Base-by-base conservation (phyloP, 92 coral and sea anemone species). In the Phenganax subtilis region DNA sequence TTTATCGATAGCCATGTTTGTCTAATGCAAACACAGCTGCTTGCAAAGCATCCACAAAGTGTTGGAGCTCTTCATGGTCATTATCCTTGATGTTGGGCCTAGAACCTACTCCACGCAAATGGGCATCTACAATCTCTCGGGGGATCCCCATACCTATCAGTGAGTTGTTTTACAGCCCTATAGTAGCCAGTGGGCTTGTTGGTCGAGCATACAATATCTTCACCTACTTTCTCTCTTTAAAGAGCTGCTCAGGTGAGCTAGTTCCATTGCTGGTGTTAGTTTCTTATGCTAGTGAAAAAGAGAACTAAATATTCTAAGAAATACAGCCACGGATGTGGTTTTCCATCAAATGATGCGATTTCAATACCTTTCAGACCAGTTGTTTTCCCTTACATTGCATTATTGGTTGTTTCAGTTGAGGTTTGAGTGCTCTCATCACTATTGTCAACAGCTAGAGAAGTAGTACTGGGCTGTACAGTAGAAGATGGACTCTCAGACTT, bases 1-100 rank as follows among this genome's bases (percentile, higher is more conserved):
- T 81, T 17, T 75, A 86, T 16, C 28, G 51, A 73, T 71, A 86
- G 44, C 51, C 70, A 12, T 86, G 88, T 12, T 60, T 20, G 72
- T 86, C 86, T 57, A 86, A 65, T 9, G 88, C 88, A 81, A 86
- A 86, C 51, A 86, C 88, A 15, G 88, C 88, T 11, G 88, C 88
- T 73, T 86, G 88, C 61, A 86, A 71, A n/a, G 89, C 89, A 76
- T 86, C 89, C 6, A 82, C 86, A 75, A 72, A 81, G 9, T 57
- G 61, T 28, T 85, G 69, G 55, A 85, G 78, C 57, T 66, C 89
- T 52, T 86, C 81, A 10, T 81, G 87, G 37, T 78, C 85, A 20
- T 66, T 62, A 15, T 67, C 74, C 54, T 80, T 70, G 30, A 85
- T 80, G 17, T 54, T 56, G 16, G 85, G 80, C 88, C 85, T 79